A percentile compares a stretch with the other conserved stretches of the same genome.
Evolutionary conservation across 2,797 vertebrate species (phyloP).

Genomic region (Petrocephalus schoutedeni): DNA sequence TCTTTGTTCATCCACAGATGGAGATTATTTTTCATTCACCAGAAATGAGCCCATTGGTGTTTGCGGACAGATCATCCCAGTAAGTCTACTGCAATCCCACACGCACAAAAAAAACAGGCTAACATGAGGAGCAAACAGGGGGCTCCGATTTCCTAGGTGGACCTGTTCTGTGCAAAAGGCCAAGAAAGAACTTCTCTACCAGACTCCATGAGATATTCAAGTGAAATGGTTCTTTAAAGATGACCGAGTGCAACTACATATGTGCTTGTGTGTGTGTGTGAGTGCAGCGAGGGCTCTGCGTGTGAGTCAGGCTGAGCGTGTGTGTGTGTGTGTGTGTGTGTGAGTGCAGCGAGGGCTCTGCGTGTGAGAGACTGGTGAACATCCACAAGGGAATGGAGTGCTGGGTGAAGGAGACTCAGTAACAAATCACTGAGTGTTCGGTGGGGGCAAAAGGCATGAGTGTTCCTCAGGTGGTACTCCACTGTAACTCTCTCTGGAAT

Average conservation of each 20-base stretch:
- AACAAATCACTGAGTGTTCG: not conserved
- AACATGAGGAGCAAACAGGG: not conserved
- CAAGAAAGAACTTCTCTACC: not conserved
- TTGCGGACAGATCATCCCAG: conserved; percentile 98
- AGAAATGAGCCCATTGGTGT: conserved; percentile 96
- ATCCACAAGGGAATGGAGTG: not conserved
- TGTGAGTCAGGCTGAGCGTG: not conserved
- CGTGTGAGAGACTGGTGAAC: not conserved
- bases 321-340: not conserved
- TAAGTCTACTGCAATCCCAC: conserved; percentile 67
- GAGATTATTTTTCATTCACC: conserved; percentile 96
- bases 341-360: not conserved
- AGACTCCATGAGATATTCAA: not conserved
- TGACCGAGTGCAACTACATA: not conserved
- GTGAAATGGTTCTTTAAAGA: not conserved
- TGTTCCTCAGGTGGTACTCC: not conserved
- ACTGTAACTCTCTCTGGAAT: not conserved
- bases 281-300: too few species aligned
- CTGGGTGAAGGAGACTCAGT: not conserved
- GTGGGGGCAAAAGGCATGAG: not conserved
- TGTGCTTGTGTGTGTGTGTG: not conserved
- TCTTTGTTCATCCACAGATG: conserved; percentile 68
- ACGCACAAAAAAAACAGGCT: not conserved
- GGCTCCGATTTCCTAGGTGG: not conserved
- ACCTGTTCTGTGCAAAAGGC: not conserved